phyloP scores from a whole-genome alignment of 2,113 vertebrate genomes.

The Marcusenius ussheri region DNA sequence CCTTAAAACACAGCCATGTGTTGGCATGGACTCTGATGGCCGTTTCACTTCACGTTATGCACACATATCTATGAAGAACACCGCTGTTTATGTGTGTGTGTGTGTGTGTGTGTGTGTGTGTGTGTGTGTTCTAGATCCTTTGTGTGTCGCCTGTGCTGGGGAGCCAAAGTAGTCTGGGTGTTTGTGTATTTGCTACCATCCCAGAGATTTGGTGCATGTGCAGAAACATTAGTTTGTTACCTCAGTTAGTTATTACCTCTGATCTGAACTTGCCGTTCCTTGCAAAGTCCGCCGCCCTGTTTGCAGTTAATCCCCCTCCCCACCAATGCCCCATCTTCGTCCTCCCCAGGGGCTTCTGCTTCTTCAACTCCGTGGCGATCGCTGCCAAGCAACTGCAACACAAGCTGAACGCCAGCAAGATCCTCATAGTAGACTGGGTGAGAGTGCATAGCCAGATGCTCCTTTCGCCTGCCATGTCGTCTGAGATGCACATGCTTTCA shows the following conservation, averaged over 20 bases:
- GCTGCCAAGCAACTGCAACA: slow-evolving; percentile 53
- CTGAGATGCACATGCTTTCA: background rate
- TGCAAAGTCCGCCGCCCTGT: background rate
- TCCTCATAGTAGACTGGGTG: slow-evolving; percentile 55
- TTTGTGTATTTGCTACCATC: background rate
- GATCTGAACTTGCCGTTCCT: background rate
- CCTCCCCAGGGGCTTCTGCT: slow-evolving; percentile 51
- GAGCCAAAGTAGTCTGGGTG: background rate
- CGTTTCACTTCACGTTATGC: background rate
- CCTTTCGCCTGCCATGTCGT: background rate
- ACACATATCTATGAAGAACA: background rate
- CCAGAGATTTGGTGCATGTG: background rate
- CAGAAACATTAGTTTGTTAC: background rate
- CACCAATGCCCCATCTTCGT: background rate
- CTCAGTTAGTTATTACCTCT: background rate
- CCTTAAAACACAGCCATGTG: background rate
- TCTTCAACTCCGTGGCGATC: slow-evolving; percentile 55
- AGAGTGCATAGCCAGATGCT: slow-evolving; percentile 3
- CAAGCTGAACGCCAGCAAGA: slow-evolving; percentile 52
- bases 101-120: background rate
- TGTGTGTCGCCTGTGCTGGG: background rate
- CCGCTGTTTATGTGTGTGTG: background rate
- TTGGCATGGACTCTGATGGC: background rate
- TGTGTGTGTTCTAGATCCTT: background rate
- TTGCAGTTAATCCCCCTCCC: background rate